A percentile compares a stretch with the other conserved stretches of the same genome.
phyloP scores from a whole-genome alignment of 2,113 vertebrate genomes.

The Saguinus midas region DNA sequence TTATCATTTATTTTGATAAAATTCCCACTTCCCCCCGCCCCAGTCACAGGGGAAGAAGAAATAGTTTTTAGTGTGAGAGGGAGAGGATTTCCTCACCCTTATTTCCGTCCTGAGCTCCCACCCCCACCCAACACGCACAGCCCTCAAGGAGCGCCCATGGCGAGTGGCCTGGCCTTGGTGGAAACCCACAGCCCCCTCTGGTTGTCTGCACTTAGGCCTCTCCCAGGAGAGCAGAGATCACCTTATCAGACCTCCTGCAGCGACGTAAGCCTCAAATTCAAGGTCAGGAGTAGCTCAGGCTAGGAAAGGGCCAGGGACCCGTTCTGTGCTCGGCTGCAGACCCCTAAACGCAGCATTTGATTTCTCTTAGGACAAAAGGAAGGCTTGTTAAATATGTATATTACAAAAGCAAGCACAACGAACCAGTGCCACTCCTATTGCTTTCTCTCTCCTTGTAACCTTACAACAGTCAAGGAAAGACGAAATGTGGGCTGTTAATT shows the following conservation, averaged over 20 bases:
- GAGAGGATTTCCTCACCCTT: background rate
- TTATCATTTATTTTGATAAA: background rate
- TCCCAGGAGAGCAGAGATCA: background rate
- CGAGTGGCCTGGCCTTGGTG: rapidly evolving
- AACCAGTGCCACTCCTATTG: rapidly evolving
- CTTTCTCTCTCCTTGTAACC: background rate
- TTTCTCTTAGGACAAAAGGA: background rate
- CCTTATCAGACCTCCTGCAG: rapidly evolving
- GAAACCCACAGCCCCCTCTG: too few relatives aligned
- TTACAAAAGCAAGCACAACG: background rate
- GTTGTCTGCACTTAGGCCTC: too few relatives aligned
- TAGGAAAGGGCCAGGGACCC: rapidly evolving
- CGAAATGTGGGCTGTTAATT: rapidly evolving
- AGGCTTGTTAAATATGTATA: background rate
- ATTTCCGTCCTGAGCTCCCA: background rate
- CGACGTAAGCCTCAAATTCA: rapidly evolving
- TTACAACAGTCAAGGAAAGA: background rate
- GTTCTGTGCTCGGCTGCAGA: background rate
- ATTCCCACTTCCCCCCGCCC: too few relatives aligned
- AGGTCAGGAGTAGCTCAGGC: background rate
- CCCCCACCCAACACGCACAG: too few relatives aligned
- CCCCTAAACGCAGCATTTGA: background rate
- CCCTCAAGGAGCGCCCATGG: background rate
- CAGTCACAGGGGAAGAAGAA: too few relatives aligned
- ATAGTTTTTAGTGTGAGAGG: background rate